Evolutionary conservation across 2,113 vertebrate genomes (phyloP).

Genomic region (Hippocampus zosterae): DNA sequence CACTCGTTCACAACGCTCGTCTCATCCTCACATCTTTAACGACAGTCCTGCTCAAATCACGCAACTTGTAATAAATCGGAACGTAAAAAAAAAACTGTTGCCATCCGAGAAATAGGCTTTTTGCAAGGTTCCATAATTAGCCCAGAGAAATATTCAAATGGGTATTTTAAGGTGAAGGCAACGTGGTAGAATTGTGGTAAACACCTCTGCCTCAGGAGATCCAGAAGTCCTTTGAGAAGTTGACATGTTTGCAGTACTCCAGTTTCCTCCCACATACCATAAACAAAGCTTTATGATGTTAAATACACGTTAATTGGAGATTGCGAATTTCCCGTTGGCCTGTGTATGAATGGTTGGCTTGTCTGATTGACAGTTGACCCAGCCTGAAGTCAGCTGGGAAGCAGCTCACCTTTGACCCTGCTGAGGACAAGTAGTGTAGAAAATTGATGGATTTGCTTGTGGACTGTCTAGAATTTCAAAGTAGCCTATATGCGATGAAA

Average conservation of each 20-base stretch:
- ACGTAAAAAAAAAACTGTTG: too few relatives aligned
- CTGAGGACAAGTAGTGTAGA: too few relatives aligned
- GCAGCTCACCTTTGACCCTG: too few relatives aligned
- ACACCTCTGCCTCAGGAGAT: not conserved
- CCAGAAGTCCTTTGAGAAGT: not conserved
- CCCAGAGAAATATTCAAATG: not conserved
- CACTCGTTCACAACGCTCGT: slow-evolving; percentile 21
- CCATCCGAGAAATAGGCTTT: not conserved
- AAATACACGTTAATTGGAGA: not conserved
- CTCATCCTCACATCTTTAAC: slow-evolving; percentile 6
- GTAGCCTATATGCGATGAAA: too few relatives aligned
- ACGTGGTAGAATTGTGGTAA: not conserved
- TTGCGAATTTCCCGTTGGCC: not conserved
- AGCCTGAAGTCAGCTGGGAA: not conserved
- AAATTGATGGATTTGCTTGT: too few relatives aligned
- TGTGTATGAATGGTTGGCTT: not conserved
- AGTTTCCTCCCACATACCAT: not conserved
- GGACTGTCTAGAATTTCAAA: too few relatives aligned
- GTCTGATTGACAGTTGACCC: not conserved
- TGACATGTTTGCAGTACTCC: not conserved
- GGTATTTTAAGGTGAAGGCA: not conserved
- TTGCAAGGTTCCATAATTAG: not conserved
- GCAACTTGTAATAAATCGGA: not conserved
- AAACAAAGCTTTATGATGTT: not conserved
- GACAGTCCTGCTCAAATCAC: slow-evolving; percentile 5